Evolutionary conservation across 2,113 vertebrate species (phyloP).

Genomic region (Hemicordylus capensis): DNA sequence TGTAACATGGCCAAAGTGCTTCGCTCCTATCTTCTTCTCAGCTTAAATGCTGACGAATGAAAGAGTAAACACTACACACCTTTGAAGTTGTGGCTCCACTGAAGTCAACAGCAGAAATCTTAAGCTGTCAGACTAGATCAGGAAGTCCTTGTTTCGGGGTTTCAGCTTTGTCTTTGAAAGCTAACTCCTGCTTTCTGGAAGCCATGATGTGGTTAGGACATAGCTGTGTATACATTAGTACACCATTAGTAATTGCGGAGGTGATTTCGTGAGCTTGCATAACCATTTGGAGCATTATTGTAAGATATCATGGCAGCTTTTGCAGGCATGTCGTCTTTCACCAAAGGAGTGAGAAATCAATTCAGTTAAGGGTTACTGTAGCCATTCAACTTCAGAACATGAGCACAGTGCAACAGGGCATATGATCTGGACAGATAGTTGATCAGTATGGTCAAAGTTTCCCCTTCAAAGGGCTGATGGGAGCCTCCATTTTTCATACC

Average conservation of each 20-base stretch:
- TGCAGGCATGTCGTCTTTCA: neutral
- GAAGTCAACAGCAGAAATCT: neutral
- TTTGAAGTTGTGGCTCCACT: neutral
- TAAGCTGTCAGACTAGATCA: neutral
- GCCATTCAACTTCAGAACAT: slow-evolving; percentile 19
- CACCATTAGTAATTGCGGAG: neutral
- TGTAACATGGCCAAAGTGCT: accelerated
- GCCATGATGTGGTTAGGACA: neutral
- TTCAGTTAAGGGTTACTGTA: slow-evolving; percentile 48
- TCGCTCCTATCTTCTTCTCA: neutral
- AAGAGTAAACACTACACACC: neutral
- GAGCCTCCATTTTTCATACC: slow-evolving; percentile 13
- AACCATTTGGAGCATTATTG: neutral
- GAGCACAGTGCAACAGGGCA: neutral
- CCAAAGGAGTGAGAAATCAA: slow-evolving; percentile 36
- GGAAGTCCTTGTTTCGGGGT: neutral
- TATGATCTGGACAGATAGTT: neutral
- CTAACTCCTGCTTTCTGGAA: neutral
- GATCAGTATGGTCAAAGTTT: neutral
- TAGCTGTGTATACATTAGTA: neutral
- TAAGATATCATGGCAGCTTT: accelerated
- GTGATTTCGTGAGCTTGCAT: neutral
- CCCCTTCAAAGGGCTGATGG: slow-evolving; percentile 20
- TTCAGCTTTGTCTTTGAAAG: neutral
- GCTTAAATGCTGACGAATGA: accelerated